These are phyloP conservation scores for Leptoclinus maculatus DNA, from an alignment of 2,797 vertebrate species.

Conservation along the genomic window DNA sequence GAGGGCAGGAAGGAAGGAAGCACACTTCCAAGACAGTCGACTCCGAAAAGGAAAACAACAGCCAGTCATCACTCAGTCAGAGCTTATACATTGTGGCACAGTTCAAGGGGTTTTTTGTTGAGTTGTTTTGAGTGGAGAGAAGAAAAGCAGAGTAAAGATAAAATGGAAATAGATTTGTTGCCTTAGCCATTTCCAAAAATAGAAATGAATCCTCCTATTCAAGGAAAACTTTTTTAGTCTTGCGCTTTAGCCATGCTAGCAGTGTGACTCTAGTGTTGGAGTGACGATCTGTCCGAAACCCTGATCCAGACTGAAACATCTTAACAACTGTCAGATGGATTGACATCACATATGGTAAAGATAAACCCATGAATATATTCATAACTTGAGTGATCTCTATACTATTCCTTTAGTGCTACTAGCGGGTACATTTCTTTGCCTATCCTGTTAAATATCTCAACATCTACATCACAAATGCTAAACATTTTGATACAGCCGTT, in stretches of 20 bases:
- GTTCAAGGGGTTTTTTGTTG: slow-evolving; percentile 30
- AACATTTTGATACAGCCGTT: background rate
- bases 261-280: background rate
- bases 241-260: too few relatives aligned
- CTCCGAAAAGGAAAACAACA: slow-evolving; percentile 61
- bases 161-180: slow-evolving; percentile 21
- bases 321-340: background rate
- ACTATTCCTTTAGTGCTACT: background rate
- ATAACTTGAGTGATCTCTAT: too few relatives aligned
- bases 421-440: background rate
- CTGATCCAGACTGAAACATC: background rate
- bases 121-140: slow-evolving; percentile 33
- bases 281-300: too few relatives aligned
- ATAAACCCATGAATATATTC: background rate
- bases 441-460: background rate
- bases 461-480: too few relatives aligned
- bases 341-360: background rate
- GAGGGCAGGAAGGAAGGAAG: slow-evolving; percentile 77
- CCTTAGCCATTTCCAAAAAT: background rate
- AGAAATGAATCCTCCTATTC: background rate
- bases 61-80: slow-evolving; percentile 61
- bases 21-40: slow-evolving; percentile 55
- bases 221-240: background rate
- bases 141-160: slow-evolving; percentile 5
- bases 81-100: slow-evolving; percentile 32